Conservation (phyloP, 1,140 invertebrate species). For the Archivesica marissinica region DNA sequence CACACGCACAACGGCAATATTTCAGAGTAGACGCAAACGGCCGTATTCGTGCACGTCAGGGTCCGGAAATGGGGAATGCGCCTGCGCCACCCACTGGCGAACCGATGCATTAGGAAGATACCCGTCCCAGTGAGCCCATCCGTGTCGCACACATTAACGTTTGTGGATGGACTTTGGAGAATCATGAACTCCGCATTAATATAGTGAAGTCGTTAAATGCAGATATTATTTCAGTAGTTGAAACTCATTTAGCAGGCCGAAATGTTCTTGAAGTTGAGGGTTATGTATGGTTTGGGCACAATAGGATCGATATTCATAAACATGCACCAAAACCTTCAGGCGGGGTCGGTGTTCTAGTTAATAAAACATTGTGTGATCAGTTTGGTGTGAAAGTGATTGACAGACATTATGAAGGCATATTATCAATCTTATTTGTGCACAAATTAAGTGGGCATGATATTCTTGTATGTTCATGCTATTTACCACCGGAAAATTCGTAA, state of each 20-base stretch:
- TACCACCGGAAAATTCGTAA: slow-evolving; percentile 53
- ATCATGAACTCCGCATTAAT: slow-evolving; percentile 32
- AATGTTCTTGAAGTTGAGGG: background rate
- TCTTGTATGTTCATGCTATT: background rate
- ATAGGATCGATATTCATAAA: slow-evolving; percentile 7
- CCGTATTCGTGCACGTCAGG: slow-evolving; percentile 23
- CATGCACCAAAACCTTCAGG: slow-evolving; percentile 25
- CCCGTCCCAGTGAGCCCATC: slow-evolving; percentile 34
- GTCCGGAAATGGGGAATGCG: background rate
- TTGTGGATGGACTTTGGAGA: slow-evolving; percentile 46
- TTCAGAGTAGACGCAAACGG: slow-evolving; percentile 41
- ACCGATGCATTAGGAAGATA: slow-evolving; percentile 16
- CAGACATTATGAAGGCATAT: slow-evolving; percentile 3
- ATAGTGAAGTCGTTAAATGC: background rate
- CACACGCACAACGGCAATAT: slow-evolving; percentile 35
- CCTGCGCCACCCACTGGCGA: background rate
- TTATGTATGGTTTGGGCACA: slow-evolving; percentile 25
- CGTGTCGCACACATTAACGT: slow-evolving; percentile 50
- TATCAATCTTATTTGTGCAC: background rate
- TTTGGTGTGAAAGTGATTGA: background rate
- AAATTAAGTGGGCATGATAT: background rate
- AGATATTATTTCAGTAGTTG: background rate
- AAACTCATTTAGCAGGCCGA: slow-evolving; percentile 11
- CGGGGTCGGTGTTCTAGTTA: slow-evolving; percentile 29
- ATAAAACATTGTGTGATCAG: background rate